These are phyloP conservation scores for Cistogaster globosa DNA, from an alignment of 2,888 invertebrate genomes.

Conservation along the genomic window DNA sequence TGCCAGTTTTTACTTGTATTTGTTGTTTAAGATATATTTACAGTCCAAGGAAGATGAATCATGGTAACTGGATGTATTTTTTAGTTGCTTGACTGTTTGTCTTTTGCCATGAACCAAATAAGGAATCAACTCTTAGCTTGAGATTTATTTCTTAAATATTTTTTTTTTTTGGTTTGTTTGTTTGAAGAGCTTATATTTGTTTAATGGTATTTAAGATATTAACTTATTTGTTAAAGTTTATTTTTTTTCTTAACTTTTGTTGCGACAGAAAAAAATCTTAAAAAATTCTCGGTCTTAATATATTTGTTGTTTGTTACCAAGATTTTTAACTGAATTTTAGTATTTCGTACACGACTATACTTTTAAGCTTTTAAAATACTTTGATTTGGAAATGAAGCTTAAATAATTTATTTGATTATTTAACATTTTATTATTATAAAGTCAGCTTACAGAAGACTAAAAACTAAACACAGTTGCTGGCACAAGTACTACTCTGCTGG, in stretches of 20 bases:
- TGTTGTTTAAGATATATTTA: slow-evolving; percentile 44
- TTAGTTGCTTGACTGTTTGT: slow-evolving; percentile 28
- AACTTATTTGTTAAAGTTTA: slow-evolving; percentile 66
- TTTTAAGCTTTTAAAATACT: no score
- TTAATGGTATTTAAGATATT: slow-evolving; percentile 65
- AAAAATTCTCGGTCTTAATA: slow-evolving; percentile 6
- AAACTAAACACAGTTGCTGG: no score
- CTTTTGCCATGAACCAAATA: slow-evolving; percentile 53
- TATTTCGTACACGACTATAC: not conserved
- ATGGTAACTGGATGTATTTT: slow-evolving; percentile 30
- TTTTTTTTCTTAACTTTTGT: slow-evolving; percentile 20
- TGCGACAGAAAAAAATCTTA: not conserved
- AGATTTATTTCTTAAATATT: slow-evolving; percentile 56
- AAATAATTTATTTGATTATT: no score
- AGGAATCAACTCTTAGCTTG: slow-evolving; percentile 50
- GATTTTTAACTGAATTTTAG: not conserved
- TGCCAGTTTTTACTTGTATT: slow-evolving; percentile 12
- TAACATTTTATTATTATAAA: no score
- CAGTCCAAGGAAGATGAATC: slow-evolving; percentile 51
- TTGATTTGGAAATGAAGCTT: no score
- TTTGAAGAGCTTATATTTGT: slow-evolving; percentile 42
- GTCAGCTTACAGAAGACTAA: no score
- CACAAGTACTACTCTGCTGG: no score
- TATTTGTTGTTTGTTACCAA: slow-evolving; percentile 13
- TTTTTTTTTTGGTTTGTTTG: slow-evolving; percentile 28